Evolutionary conservation across 1,140 invertebrate genomes (phyloP).

Genomic region (Drosophila rhopaloa): DNA sequence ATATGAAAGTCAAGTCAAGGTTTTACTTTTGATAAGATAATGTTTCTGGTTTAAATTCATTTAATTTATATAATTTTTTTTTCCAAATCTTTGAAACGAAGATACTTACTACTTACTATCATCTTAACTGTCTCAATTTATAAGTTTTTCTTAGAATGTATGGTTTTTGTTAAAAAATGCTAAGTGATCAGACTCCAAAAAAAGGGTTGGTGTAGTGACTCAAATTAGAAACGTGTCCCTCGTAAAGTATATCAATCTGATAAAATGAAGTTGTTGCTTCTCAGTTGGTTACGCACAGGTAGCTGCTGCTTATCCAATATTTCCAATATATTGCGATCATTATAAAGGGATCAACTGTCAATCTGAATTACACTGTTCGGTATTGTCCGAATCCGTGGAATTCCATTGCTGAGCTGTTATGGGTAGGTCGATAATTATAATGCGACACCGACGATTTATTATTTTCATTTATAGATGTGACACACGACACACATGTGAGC

Average conservation of each 20-base stretch:
- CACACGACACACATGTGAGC: constrained; percentile 49
- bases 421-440: constrained; percentile 60
- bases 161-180: too few relatives aligned
- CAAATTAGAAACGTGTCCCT: constrained; percentile 30
- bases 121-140: background rate
- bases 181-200: background rate
- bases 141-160: background rate
- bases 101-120: too few relatives aligned
- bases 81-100: too few relatives aligned
- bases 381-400: constrained; percentile 42
- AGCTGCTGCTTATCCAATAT: constrained; percentile 14
- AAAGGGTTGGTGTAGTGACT: constrained; percentile 14
- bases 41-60: too few relatives aligned
- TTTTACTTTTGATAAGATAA: too few relatives aligned
- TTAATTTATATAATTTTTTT: too few relatives aligned
- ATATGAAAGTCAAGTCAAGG: too few relatives aligned
- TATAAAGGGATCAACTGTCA: constrained; percentile 51
- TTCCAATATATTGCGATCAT: constrained; percentile 24
- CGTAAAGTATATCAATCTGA: constrained; percentile 31
- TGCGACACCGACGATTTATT: constrained; percentile 75
- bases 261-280: constrained; percentile 37
- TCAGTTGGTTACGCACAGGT: constrained; percentile 38
- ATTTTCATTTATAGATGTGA: constrained; percentile 61
- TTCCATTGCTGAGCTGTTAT: constrained; percentile 38
- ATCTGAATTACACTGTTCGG: constrained; percentile 30